Evolutionary conservation across 2,797 vertebrate species (phyloP).

Genomic region (Melanitta fusca): DNA sequence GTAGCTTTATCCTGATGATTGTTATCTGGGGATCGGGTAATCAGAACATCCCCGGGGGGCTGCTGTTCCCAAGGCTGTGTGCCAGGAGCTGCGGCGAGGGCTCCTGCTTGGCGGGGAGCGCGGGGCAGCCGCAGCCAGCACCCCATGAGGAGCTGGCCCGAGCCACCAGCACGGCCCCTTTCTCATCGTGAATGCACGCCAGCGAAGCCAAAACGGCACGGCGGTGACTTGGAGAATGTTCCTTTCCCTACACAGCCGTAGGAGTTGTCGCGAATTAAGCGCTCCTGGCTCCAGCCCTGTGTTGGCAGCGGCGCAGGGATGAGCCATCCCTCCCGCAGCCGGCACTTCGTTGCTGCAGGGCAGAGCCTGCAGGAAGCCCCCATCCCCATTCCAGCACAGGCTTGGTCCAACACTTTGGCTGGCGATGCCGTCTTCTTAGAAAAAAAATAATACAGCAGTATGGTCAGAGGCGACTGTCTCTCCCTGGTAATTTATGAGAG

Average conservation of each 20-base stretch:
- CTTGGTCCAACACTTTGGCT: background rate
- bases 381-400: background rate
- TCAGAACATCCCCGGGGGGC: background rate
- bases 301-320: conserved; percentile 32
- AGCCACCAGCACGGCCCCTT: background rate
- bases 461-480: background rate
- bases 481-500: conserved; percentile 31
- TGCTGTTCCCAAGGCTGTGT: background rate
- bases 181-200: background rate
- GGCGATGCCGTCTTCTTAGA: background rate
- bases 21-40: background rate
- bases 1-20: background rate
- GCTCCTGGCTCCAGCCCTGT: conserved; percentile 35
- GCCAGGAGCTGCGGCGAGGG: background rate
- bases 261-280: conserved; percentile 22
- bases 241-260: conserved; percentile 51
- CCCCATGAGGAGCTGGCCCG: background rate
- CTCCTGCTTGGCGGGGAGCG: background rate
- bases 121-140: background rate
- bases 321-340: conserved; percentile 51
- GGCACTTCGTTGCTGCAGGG: background rate
- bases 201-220: conserved; percentile 2
- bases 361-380: conserved; percentile 3
- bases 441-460: background rate
- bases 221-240: conserved; percentile 34